A percentile compares a stretch with the other conserved stretches of the same genome.
phyloP scores from a whole-genome alignment of 2,113 vertebrate genomes.

The Malurus cyaneus region DNA sequence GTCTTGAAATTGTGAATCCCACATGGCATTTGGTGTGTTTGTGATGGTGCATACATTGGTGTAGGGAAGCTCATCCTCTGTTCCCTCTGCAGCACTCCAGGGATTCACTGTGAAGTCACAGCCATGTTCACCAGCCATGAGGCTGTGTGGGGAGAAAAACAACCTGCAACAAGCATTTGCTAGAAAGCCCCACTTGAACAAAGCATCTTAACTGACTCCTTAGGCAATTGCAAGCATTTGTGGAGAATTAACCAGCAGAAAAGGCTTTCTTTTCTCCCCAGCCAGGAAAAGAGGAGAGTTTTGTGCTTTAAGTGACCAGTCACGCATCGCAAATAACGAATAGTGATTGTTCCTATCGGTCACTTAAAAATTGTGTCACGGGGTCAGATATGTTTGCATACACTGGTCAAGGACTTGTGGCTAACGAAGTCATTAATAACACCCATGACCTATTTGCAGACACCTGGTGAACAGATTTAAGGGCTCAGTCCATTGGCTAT shows the following conservation, averaged over 20 bases:
- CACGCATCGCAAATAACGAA: fast-evolving
- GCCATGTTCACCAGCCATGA: fast-evolving
- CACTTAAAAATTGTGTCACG: conserved; percentile 28
- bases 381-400: conserved; percentile 53
- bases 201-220: background rate
- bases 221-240: background rate
- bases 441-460: background rate
- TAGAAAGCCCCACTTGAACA: background rate
- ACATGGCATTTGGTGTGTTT: background rate
- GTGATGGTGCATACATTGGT: background rate
- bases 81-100: background rate
- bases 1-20: background rate
- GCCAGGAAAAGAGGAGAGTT: background rate
- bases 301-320: background rate
- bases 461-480: conserved; percentile 1
- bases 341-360: background rate
- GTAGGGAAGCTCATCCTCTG: background rate
- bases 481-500: background rate
- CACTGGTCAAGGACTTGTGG: conserved; percentile 16
- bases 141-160: background rate
- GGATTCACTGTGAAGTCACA: background rate
- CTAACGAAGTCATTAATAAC: conserved; percentile 5
- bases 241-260: background rate
- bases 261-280: background rate
- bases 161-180: background rate